Percentiles rank a stretch among this genome's conserved stretches.
phyloP scores from a whole-genome alignment of 2,888 invertebrate species.

The Tipula unca region DNA sequence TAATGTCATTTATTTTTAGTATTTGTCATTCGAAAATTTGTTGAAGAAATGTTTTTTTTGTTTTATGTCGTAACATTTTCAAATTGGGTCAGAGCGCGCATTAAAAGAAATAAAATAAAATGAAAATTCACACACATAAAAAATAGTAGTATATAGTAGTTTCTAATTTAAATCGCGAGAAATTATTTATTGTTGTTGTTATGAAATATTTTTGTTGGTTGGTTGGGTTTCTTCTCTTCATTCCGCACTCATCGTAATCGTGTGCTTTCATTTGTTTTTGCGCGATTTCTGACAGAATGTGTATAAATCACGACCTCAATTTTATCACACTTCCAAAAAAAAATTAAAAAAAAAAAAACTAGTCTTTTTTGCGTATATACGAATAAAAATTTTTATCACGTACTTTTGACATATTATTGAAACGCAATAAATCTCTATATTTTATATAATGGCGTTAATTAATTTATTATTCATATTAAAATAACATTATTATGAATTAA shows the following conservation, averaged over 20 bases:
- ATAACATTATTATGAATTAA: not conserved
- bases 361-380: not conserved
- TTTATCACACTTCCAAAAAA: not conserved
- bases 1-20: not conserved
- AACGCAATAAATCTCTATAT: not conserved
- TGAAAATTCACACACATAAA: not conserved
- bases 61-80: not conserved
- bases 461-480: not conserved
- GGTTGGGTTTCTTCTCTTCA: not conserved
- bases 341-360: not conserved
- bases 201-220: not conserved
- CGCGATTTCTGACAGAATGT: not conserved
- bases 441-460: not conserved
- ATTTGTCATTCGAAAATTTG: not conserved
- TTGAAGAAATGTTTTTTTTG: not conserved
- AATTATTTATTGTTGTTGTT: not conserved
- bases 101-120: not conserved
- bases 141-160: not conserved
- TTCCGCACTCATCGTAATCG: not conserved
- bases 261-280: not conserved
- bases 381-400: not conserved
- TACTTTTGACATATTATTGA: not conserved
- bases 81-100: not conserved
- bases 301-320: conserved; percentile 14
- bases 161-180: not conserved